A percentile compares a stretch with the other conserved stretches of the same genome.
Conservation (phyloP, 2,888 invertebrate species). For the Anarsia innoxiella region DNA sequence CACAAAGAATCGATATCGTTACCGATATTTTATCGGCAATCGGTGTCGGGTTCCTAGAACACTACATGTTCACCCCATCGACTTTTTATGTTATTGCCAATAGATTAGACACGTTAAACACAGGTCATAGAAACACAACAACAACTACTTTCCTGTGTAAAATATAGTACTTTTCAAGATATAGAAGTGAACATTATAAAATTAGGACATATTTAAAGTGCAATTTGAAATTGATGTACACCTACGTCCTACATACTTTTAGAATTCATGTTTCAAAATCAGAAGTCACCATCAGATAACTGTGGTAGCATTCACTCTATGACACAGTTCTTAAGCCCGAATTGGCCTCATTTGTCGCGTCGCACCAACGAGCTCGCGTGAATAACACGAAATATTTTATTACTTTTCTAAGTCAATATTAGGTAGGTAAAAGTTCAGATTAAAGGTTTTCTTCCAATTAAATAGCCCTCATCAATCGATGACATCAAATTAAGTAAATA, state of each 20-base stretch:
- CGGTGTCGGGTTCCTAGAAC: conserved; percentile 15
- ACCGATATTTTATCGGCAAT: conserved; percentile 17
- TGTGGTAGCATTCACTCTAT: background rate
- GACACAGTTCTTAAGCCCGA: conserved; percentile 23
- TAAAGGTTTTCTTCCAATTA: background rate
- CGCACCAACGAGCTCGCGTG: conserved; percentile 36
- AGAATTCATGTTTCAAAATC: background rate
- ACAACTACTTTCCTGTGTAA: too few species aligned
- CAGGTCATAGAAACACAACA: conserved; percentile 49
- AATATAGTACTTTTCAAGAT: too few species aligned
- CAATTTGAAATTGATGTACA: too few species aligned
- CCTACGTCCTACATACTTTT: too few species aligned
- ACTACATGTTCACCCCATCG: conserved; percentile 12
- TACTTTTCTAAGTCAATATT: too few species aligned
- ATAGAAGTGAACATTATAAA: too few species aligned
- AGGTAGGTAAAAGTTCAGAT: too few species aligned
- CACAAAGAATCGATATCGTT: conserved; percentile 7
- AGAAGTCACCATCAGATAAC: background rate
- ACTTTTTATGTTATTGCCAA: conserved; percentile 7
- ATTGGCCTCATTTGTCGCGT: conserved; percentile 55
- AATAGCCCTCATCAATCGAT: background rate
- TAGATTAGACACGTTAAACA: conserved; percentile 8
- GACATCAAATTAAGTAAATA: background rate
- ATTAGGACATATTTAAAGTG: too few species aligned
- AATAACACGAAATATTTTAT: conserved; percentile 35